Evolutionary conservation across 1,140 invertebrate species (phyloP), one percentile per base, ranked within the genome.

Genomic region (Magallana gigas): DNA sequence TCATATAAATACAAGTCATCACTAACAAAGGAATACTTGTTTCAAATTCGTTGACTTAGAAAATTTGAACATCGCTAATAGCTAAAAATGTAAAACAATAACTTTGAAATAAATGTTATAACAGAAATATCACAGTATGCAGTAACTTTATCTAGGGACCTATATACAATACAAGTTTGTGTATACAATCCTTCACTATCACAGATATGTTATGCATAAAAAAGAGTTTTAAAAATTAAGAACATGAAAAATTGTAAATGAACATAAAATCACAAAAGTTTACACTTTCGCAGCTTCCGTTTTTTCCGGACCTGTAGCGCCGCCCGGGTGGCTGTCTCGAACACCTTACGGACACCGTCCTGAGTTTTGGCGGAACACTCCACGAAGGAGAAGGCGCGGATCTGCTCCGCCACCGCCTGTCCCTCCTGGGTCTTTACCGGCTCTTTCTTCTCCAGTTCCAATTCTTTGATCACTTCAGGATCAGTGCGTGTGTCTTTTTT

Each of bases 311-410:
- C 98, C 36, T 76, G 68, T 95, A 99, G 96, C 93, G 99, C 99
- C 94, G 99, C 99, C 94, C 98, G 96, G 85, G 99, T 99, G 91
- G 99, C 99, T 91, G 98, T 99, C 96, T 99, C 99, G 96, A 99
- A 99, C 71, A 99, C 99, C 96, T 99, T 98, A 93, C 98, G 96
- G 81, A 99, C 98, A 93, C 99, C 99, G 94, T 99, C 99, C 96
- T 99, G 99, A 95, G 98, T 99, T 95, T 99, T 99, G 92, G 99
- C 99, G 83, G 98, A 99, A 96, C 99, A 99, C 96, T 99, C 99
- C 90, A 99, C 96, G 96, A 99, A 99, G 87, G 98, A 98, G 95
- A 99, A 99, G 88, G 99, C 99, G 95, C 91, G 99, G 89, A 99
- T 99, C 96, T 99, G 99, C 94, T 99, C 99, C 64, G 99, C 98